Percentiles rank a stretch among this genome's conserved stretches.
These are phyloP conservation scores for Julus scanicus DNA, from an alignment of 2,888 invertebrate species.

Conservation along the genomic window DNA sequence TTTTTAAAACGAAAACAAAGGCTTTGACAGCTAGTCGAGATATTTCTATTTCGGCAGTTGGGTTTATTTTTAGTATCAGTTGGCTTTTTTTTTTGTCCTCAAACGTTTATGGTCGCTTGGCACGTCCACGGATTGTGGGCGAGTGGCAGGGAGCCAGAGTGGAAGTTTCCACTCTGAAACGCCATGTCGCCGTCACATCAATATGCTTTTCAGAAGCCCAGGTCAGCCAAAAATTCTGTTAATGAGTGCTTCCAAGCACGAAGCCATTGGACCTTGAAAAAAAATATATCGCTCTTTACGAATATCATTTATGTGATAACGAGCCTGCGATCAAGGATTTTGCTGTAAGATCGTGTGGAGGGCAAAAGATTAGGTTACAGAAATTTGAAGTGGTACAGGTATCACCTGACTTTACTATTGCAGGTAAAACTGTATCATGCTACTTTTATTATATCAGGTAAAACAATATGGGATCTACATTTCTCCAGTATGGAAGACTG, in stretches of 20 bases:
- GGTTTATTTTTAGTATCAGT: neutral
- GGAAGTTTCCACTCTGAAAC: slow-evolving; percentile 8
- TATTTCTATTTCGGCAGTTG: neutral
- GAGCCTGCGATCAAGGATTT: neutral
- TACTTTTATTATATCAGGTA: too few species aligned
- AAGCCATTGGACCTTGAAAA: neutral
- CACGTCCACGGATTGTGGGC: neutral
- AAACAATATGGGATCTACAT: too few species aligned
- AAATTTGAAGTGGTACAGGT: too few species aligned
- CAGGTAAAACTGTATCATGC: too few species aligned
- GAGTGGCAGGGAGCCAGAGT: neutral
- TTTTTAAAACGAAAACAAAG: neutral
- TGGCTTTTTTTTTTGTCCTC: neutral
- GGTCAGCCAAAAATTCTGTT: neutral
- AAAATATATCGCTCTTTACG: neutral
- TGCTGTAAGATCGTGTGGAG: too few species aligned
- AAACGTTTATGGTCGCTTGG: neutral
- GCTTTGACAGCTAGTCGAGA: neutral
- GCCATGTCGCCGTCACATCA: neutral
- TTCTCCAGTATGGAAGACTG: too few species aligned
- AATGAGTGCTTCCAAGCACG: neutral
- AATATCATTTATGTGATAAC: neutral
- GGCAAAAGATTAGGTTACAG: too few species aligned
- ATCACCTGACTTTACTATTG: too few species aligned
- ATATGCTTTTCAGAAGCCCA: neutral